A percentile compares a stretch with the other conserved stretches of the same genome.
These are phyloP conservation scores for Mus pahari DNA, from an alignment of 2,113 vertebrate species.

Conservation along the genomic window DNA sequence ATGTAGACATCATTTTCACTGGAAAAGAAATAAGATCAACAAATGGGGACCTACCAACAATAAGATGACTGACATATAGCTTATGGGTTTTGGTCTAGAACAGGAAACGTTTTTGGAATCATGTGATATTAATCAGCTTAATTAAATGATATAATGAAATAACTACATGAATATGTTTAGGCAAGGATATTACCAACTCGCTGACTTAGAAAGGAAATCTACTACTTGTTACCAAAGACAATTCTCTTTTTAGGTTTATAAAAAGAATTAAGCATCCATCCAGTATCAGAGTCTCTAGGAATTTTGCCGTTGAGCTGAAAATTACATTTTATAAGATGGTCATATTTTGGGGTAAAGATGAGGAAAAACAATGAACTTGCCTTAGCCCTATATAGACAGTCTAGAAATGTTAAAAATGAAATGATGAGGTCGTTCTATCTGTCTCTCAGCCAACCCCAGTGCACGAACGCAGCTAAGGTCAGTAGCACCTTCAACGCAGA, in stretches of 20 bases:
- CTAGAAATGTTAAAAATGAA: neutral
- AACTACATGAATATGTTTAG: neutral
- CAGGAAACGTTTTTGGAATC: neutral
- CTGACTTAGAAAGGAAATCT: neutral
- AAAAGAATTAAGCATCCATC: neutral
- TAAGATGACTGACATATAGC: neutral
- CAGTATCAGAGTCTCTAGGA: neutral
- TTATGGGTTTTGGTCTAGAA: neutral
- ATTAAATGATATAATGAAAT: neutral
- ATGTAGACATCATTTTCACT: neutral
- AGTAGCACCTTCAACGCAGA: neutral
- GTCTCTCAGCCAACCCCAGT: neutral
- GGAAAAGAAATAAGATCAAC: neutral
- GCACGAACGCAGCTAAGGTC: neutral
- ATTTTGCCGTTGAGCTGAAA: neutral
- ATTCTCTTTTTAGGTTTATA: neutral
- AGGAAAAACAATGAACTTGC: neutral
- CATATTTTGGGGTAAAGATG: neutral
- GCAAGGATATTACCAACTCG: neutral
- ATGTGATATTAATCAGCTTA: neutral
- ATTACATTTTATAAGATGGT: neutral
- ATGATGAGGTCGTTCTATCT: neutral
- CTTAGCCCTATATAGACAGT: neutral
- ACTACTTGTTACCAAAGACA: neutral
- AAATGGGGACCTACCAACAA: neutral